Conservation (phyloP, 2,113 vertebrate genomes). For the Indicator maculatus region DNA sequence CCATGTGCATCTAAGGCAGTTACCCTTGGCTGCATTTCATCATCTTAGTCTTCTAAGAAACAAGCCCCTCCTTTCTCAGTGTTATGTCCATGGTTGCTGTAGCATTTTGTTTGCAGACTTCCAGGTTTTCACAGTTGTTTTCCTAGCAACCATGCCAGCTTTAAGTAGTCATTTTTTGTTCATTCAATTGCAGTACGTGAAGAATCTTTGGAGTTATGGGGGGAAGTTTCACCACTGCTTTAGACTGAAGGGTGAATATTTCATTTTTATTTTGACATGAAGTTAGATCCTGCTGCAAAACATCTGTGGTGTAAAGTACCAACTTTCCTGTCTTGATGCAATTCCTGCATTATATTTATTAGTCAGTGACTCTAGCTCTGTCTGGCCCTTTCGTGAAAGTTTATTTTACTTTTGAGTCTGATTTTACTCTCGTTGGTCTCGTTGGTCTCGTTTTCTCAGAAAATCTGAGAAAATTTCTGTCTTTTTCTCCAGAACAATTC, state of each 20-base stretch:
- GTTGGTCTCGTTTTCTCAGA: too few species aligned
- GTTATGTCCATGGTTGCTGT: background rate
- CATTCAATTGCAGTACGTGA: background rate
- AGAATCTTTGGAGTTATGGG: background rate
- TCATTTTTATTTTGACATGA: background rate
- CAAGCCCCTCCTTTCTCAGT: background rate
- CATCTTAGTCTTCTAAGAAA: background rate
- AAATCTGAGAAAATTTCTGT: background rate
- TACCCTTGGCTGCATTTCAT: background rate
- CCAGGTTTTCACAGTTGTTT: conserved; percentile 61
- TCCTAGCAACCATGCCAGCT: conserved; percentile 28
- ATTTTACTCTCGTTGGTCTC: background rate
- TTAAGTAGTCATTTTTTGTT: background rate
- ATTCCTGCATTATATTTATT: background rate
- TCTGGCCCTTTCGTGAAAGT: background rate
- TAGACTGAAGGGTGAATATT: background rate
- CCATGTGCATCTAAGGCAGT: background rate
- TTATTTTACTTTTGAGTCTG: background rate
- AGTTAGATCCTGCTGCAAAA: background rate
- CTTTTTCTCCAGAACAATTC: background rate
- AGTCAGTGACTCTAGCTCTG: background rate
- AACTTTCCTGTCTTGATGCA: background rate
- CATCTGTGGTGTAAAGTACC: background rate
- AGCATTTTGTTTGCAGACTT: conserved; percentile 60
- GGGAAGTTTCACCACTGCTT: background rate